A percentile compares a stretch with the other conserved stretches of the same genome.
Evolutionary conservation across 2,797 vertebrate species (phyloP).

Genomic region (Odontamblyopus rebecca): DNA sequence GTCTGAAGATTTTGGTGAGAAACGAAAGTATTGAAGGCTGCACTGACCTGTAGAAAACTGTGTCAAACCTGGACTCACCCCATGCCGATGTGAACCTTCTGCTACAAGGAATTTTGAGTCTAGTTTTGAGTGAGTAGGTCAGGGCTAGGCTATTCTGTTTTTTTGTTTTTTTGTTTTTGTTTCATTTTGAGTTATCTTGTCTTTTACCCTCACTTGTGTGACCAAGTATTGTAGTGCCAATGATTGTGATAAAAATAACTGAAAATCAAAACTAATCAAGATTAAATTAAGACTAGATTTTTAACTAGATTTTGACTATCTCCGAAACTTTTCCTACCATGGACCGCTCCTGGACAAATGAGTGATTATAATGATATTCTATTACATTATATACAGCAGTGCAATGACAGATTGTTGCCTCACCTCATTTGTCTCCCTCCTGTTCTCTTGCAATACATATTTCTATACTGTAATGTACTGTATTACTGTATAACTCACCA

Average conservation of each 20-base stretch:
- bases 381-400: too few relatives aligned
- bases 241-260: too few relatives aligned
- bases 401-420: too few relatives aligned
- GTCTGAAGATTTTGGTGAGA: neutral
- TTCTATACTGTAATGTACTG: too few relatives aligned
- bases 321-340: too few relatives aligned
- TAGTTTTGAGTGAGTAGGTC: neutral
- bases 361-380: too few relatives aligned
- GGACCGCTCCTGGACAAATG: too few relatives aligned
- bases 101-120: neutral
- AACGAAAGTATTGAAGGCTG: neutral
- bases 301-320: too few relatives aligned
- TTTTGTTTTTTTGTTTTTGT: neutral
- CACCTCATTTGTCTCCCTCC: neutral
- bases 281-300: too few relatives aligned
- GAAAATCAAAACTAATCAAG: too few relatives aligned
- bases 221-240: too few relatives aligned
- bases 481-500: neutral
- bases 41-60: neutral
- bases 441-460: neutral
- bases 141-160: too few relatives aligned
- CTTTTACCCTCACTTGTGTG: neutral
- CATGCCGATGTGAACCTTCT: neutral
- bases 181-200: neutral
- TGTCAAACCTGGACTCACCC: neutral